A percentile compares a stretch with the other conserved stretches of the same genome.
Conservation (phyloP, 2,113 vertebrate species). For the Brachionichthys hirsutus region DNA sequence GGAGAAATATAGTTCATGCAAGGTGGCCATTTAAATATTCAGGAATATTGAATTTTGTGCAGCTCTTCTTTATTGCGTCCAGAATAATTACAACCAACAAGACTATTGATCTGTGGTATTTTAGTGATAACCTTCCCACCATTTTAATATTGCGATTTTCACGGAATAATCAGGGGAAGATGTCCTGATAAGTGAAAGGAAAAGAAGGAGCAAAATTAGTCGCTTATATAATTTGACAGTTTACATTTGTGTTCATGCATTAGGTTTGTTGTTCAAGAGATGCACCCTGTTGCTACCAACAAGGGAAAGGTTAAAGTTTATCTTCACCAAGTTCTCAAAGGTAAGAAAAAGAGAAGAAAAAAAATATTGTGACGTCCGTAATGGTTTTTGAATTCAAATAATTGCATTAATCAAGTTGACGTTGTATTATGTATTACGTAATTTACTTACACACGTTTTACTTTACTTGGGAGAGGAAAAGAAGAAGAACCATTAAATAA, state of each 20-base stretch:
- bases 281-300: conserved; percentile 87
- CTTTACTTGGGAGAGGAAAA: too few species aligned
- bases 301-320: conserved; percentile 86
- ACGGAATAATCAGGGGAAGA: neutral
- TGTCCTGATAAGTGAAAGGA: neutral
- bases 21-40: neutral
- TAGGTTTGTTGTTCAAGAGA: conserved; percentile 89
- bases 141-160: too few species aligned
- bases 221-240: neutral
- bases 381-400: too few species aligned
- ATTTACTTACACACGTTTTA: too few species aligned
- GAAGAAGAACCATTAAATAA: too few species aligned
- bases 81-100: too few species aligned
- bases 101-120: neutral
- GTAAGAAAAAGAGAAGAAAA: conserved; percentile 66
- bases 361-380: neutral
- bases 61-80: too few species aligned
- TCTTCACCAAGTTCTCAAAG: conserved; percentile 79
- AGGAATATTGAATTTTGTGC: too few species aligned
- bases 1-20: too few species aligned
- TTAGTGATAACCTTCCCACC: neutral
- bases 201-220: neutral
- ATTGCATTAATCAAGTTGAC: too few species aligned
- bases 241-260: conserved; percentile 27
- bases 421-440: too few species aligned